These are phyloP conservation scores for Agrotis ipsilon DNA, from an alignment of 2,888 invertebrate species.

Conservation along the genomic window DNA sequence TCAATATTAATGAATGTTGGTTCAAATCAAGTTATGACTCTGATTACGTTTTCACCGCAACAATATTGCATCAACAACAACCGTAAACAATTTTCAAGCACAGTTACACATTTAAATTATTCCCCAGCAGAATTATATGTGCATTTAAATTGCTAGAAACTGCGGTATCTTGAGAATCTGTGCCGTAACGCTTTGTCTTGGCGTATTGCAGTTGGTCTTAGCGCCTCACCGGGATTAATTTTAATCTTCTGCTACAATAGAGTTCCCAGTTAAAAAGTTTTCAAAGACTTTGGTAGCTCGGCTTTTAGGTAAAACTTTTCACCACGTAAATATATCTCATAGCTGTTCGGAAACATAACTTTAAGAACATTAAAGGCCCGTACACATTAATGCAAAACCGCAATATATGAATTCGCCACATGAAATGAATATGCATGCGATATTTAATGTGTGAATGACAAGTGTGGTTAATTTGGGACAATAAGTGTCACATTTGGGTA, in stretches of 20 bases:
- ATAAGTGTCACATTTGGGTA: constrained; percentile 44
- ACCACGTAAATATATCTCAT: constrained; percentile 43
- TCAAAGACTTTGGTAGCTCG: constrained; percentile 53
- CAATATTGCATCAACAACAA: constrained; percentile 17
- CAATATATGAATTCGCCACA: constrained; percentile 21
- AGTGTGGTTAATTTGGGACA: constrained; percentile 47
- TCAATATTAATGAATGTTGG: not conserved
- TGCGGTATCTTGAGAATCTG: constrained; percentile 53
- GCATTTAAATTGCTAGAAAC: constrained; percentile 61
- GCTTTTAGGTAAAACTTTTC: constrained; percentile 59
- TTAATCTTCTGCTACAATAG: constrained; percentile 64
- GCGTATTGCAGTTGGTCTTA: constrained; percentile 57
- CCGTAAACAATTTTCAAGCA: constrained; percentile 18
- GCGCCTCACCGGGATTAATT: constrained; percentile 62
- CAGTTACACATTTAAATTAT: constrained; percentile 52
- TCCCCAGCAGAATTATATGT: constrained; percentile 57
- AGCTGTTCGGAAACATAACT: constrained; percentile 42
- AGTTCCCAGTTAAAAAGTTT: constrained; percentile 59
- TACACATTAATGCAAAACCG: constrained; percentile 9
- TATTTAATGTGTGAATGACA: constrained; percentile 53
- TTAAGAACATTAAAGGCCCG: constrained; percentile 10
- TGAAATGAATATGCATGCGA: constrained; percentile 54
- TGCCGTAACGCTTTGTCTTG: constrained; percentile 50
- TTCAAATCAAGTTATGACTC: not conserved
- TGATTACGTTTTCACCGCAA: not conserved